Evolutionary conservation across 2,888 invertebrate species (phyloP).

Genomic region (Chymomyza fuscimana): DNA sequence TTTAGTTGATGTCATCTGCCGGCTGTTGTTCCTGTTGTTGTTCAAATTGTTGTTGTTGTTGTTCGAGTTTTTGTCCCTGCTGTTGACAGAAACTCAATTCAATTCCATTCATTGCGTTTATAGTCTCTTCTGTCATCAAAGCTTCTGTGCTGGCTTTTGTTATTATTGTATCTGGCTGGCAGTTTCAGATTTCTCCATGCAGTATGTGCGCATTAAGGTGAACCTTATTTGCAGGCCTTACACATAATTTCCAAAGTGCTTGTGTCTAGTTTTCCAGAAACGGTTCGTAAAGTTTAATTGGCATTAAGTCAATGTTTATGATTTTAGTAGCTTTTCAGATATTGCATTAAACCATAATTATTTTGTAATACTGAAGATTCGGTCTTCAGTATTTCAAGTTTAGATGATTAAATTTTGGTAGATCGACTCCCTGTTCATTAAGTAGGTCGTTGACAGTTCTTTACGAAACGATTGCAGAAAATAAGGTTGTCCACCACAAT

Average conservation of each 20-base stretch:
- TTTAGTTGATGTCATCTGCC: constrained; percentile 22
- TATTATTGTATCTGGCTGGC: not conserved
- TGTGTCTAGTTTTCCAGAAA: no score
- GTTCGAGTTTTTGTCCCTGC: constrained; percentile 30
- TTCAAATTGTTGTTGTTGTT: not conserved
- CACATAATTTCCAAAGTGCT: not conserved
- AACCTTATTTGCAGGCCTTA: not conserved
- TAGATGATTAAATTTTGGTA: no score
- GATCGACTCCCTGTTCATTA: no score
- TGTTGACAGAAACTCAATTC: constrained; percentile 48
- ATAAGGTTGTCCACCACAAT: no score
- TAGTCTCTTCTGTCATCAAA: constrained; percentile 45
- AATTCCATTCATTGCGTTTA: constrained; percentile 22
- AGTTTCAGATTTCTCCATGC: not conserved
- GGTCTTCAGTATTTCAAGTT: no score
- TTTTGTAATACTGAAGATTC: no score
- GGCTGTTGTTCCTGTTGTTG: constrained; percentile 13
- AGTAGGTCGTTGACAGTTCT: no score
- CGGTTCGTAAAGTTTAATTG: not conserved
- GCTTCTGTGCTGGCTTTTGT: constrained; percentile 12
- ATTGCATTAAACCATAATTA: no score
- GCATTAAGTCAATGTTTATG: no score
- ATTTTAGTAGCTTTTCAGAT: no score
- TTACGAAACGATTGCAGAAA: no score
- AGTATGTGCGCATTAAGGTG: not conserved